Evolutionary conservation across 2,888 invertebrate species (phyloP).

Genomic region (Hydriomena furcata): DNA sequence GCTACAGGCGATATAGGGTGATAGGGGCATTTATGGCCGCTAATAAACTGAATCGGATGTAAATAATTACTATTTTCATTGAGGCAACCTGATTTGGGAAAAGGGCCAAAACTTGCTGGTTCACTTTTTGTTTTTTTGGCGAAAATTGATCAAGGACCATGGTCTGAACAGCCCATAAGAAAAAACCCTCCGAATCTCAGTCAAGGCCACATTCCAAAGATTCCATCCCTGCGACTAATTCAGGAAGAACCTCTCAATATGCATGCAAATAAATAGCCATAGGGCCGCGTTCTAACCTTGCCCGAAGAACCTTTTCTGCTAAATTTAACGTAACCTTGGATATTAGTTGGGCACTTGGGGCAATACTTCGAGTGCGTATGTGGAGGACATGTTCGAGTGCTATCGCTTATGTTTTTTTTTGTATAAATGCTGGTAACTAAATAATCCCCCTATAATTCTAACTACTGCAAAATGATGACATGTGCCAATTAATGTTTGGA

Average conservation of each 20-base stretch:
- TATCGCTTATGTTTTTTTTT: constrained; percentile 2
- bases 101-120: no score
- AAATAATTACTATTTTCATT: no score
- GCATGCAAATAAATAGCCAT: constrained; percentile 31
- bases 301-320: constrained; percentile 34
- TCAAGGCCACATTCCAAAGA: constrained; percentile 18
- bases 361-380: constrained; percentile 5
- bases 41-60: no score
- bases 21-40: no score
- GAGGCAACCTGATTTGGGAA: no score
- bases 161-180: no score
- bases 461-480: no score
- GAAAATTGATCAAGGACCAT: no score
- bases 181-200: background rate
- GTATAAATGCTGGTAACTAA: background rate
- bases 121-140: no score
- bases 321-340: constrained; percentile 36
- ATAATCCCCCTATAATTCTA: no score
- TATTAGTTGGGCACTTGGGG: constrained; percentile 9
- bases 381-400: constrained; percentile 1
- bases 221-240: constrained; percentile 9
- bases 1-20: no score
- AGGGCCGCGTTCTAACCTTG: constrained; percentile 32
- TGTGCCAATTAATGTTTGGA: no score
- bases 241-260: constrained; percentile 22